Base-by-base conservation (phyloP, 1,140 invertebrate species). In the Dinothrombium tinctorium region DNA sequence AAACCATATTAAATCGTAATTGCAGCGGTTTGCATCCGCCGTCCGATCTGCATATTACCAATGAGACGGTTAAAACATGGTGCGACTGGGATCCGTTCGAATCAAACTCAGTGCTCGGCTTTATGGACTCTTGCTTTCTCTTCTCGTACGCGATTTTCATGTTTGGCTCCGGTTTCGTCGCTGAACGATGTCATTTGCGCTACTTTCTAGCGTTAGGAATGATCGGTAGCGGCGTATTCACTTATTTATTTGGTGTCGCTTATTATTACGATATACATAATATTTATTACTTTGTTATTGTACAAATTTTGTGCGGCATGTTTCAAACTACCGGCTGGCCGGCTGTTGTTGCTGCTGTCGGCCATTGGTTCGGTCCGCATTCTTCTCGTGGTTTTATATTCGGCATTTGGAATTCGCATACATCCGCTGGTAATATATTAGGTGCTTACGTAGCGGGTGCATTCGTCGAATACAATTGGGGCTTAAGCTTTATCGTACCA, bases 341-440 rank as follows among this genome's bases (percentile, higher is more conserved):
- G 0, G 81, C 82, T 35, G 87, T 92, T 0, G 84, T 96, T 0
- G 74, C 86, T 9, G 73, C 81, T 8, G 72, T 96, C 17, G 80
- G 79, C 9, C 86, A 92, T 54, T 96, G 89, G 89, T 92, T 86
- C 62, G 86, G 84, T 1, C 36, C 37, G 49, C 40, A 41, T 50
- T 49, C 41, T 49, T 61, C 61, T 41, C 51, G 59, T 55, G 87
- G 89, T 17, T 60, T 94, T 6, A 86, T 94, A 47, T 92, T 94
- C 60, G 89, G 89, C 11, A 66, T 94, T 11, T 96, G 69, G 69
- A 95, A 95, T 60, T 87, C 86, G 1, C 87, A 95, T 50, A 92
- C 87, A 0, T 89, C 82, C 0, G 66, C 94, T 9, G 89, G 89
- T 22, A 95, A 95, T 57, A 92, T 95, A 54, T 54, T 92, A 69